Evolutionary conservation across 2,888 invertebrate species (phyloP), one percentile per base, ranked within the genome.

Genomic region (Andrena fulva): DNA sequence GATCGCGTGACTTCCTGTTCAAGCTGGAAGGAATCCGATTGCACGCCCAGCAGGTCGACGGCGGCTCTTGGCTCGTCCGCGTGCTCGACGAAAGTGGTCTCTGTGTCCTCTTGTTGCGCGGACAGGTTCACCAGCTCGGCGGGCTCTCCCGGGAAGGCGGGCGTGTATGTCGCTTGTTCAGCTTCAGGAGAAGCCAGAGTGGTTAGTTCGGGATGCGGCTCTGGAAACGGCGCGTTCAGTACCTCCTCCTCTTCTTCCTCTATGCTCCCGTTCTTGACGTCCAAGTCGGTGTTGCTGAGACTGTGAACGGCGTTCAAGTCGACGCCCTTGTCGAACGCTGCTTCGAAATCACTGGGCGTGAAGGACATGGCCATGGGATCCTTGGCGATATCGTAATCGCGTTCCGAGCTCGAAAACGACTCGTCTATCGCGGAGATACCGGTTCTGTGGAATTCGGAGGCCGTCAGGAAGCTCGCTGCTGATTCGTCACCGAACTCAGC

Each of bases 401-500:
- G 85, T 0, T 91, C 91, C 0, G 90, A 90, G 12, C 84, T 87
- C 0, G 87, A 78, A 85, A 91, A 89, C n/a, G 93, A 90, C 66
- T 90, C 80, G 54, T 92, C 90, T 81, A 92, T 74, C 68, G 89
- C 52, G 66, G 92, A 90, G 81, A 93, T 31, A 52, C 89, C 80
- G 78, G 91, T 89, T 91, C 89, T 86, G 62, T 92, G 89, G 67
- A 92, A 82, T 70, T 93, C 91, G 56, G 89, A 85, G 8, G 84
- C 79, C 0, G 91, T 90, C 52, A 92, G 84, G 59, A 92, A 93
- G 78, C 93, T 94, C 7, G 91, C 90, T 1, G 95, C 93, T 2
- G 95, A 94, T 76, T 95, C 95, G 82, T 95, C 95, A 2, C 95
- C 95, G 81, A 92, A 95, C 72, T 95, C 94, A 1, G 95, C 95